These are phyloP conservation scores for Pristionchus maxplancki DNA, from an alignment of 2,888 invertebrate genomes.

Conservation along the genomic window DNA sequence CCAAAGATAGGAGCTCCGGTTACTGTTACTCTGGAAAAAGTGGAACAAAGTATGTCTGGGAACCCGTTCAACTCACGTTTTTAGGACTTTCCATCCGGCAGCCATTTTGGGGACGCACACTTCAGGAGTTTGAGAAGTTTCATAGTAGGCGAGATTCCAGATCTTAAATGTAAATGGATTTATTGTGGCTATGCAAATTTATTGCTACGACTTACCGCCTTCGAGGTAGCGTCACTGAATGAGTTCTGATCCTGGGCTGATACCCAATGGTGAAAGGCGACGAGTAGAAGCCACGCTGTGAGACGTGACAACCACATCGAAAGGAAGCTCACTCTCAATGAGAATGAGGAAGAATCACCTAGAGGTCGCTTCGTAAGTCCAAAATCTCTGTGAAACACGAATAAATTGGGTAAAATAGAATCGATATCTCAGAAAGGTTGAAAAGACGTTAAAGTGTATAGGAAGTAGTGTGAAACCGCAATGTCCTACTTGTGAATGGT, in stretches of 20 bases:
- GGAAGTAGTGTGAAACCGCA: neutral
- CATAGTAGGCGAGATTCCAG: constrained; percentile 1
- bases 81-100: constrained; percentile 12
- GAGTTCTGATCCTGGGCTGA: constrained; percentile 21
- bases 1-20: neutral
- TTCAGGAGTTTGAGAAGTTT: neutral
- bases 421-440: neutral
- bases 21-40: neutral
- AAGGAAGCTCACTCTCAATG: neutral
- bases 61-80: neutral
- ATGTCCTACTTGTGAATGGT: neutral
- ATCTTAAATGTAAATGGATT: neutral
- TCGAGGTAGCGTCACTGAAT: neutral
- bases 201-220: neutral
- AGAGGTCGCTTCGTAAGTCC: neutral
- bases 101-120: neutral
- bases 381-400: neutral
- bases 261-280: neutral
- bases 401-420: neutral
- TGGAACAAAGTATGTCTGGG: too few species aligned
- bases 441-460: neutral
- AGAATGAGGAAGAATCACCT: constrained; percentile 10
- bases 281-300: constrained; percentile 16
- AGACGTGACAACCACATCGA: constrained; percentile 41
- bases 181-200: neutral